Base-by-base conservation (phyloP, 2,888 invertebrate species). In the Hyalella azteca region DNA sequence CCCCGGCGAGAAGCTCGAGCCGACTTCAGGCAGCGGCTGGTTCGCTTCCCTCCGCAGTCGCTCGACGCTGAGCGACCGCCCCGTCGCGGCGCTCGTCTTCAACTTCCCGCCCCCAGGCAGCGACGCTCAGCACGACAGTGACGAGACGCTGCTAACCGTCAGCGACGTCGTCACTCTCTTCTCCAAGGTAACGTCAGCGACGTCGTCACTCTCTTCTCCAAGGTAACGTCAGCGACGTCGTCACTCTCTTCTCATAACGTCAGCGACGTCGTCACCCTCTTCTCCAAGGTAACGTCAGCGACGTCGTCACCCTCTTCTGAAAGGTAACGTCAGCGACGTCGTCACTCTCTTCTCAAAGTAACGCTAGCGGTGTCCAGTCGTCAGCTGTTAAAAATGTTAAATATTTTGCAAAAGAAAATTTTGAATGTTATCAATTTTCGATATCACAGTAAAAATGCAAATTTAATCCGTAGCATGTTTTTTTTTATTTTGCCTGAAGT, bases 11-110 rank as follows among this genome's bases (percentile, higher is more conserved):
- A 94, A 93, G 88, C 89, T 91, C 75, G 88, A 89, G 49, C 87
- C 90, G 36, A 89, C 26, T 11, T 19, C 90, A 79, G 91, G 92
- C 85, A 91, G 91, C 0, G 93, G 93, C 4, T 94, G 93, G 92
- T 93, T 94, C 89, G 91, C 95, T 13, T 90, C 92, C n/a, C 92
- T 95, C 76, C 91, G 93, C 85, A 93, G 92, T 87, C 91, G 90
- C 85, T 94, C 94, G 87, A 89, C 90, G 66, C 87, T 92, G 0
- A 90, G 89, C 2, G 91, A 91, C 0, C 91, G 90, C 81, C 96
- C 97, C 0, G 88, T 96, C 22, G 92, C 94, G 26, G 93, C 94
- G 15, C 88, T 97, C 45, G 92, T 96, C 85, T 94, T 96, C 86
- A 95, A 95, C 88, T 94, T 97, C 86, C 90, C 91, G 86, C 89